phyloP scores from a whole-genome alignment of 2,113 vertebrate genomes.

The Addax nasomaculatus region DNA sequence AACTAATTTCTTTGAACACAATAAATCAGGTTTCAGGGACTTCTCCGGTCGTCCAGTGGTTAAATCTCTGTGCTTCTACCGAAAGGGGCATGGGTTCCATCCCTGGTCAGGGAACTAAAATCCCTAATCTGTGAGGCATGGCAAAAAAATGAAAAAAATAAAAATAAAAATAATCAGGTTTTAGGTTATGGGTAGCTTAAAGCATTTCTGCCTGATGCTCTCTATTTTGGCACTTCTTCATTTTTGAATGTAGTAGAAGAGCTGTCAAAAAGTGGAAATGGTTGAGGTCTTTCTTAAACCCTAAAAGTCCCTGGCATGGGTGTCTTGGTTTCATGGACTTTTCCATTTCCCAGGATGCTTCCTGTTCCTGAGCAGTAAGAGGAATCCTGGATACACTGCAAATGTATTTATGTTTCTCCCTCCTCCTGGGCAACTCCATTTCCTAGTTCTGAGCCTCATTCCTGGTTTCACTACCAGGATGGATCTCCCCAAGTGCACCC shows the following conservation, averaged over 20 bases:
- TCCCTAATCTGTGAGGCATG: neutral
- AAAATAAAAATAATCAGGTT: neutral
- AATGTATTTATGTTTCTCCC: neutral
- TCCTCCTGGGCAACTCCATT: neutral
- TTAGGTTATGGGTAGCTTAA: neutral
- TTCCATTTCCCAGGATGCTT: neutral
- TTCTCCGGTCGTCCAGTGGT: neutral
- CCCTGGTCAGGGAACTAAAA: neutral
- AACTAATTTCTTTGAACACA: neutral
- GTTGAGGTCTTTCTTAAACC: neutral
- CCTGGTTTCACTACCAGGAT: neutral
- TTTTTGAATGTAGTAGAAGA: neutral
- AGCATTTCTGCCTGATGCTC: neutral
- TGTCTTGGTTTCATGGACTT: neutral
- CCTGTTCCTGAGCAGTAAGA: neutral
- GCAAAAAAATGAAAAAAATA: neutral
- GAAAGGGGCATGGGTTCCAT: neutral
- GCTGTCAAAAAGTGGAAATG: neutral
- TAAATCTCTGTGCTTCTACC: neutral
- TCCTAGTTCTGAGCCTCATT: neutral
- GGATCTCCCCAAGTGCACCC: neutral
- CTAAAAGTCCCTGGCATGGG: no score
- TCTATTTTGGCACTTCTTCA: neutral
- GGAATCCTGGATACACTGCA: neutral
- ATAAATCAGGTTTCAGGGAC: neutral